Base-by-base conservation (phyloP, 2,888 invertebrate species). In the Cantharis nigra region DNA sequence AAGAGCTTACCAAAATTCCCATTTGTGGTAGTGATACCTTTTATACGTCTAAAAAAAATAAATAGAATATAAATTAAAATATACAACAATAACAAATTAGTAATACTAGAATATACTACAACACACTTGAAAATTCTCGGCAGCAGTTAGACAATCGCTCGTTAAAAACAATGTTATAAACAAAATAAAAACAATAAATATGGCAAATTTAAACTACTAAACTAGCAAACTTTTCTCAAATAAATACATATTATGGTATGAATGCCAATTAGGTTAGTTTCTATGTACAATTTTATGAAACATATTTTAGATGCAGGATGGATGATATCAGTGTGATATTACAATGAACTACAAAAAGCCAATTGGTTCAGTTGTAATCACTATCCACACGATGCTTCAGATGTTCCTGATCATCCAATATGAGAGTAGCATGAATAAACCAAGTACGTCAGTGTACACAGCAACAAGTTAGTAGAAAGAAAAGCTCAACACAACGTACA, bases 311-410 rank as follows among this genome's bases (percentile, higher is more conserved):
- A 78, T 79, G 74, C 64, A 72, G 71, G 64, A 80, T 76, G 74
- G 77, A 76, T 49, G 49, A 49, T 80, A 86, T 86, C 87, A 87
- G 87, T 86, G 85, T 86, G 87, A 85, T 87, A 87, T 87, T 87
- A 87, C 87, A 87, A 86, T 84, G 81, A 78, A 78, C 72, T 71
- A 78, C 73, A 72, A 74, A 20, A 84, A 83, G 79, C 86, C 77
- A 78, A 79, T 71, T 81, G 13, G 78, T 90, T 92, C 91, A 92
- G 89, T 91, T 89, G 85, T 92, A 92, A 89, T 92, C 92, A 83
- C 89, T 89, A 78, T 92, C 92, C 84, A 92, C 92, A 87, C 88
- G 90, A 83, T 90, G 91, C 90, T 91, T 92, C 85, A 92, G 89
- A 85, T 89, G 91, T 90, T 91, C 90, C 91, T 89, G 87, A 83